Percentiles rank a stretch among this genome's conserved stretches.
These are phyloP conservation scores for Anarrhichthys ocellatus DNA, from an alignment of 2,113 vertebrate genomes.

Conservation along the genomic window DNA sequence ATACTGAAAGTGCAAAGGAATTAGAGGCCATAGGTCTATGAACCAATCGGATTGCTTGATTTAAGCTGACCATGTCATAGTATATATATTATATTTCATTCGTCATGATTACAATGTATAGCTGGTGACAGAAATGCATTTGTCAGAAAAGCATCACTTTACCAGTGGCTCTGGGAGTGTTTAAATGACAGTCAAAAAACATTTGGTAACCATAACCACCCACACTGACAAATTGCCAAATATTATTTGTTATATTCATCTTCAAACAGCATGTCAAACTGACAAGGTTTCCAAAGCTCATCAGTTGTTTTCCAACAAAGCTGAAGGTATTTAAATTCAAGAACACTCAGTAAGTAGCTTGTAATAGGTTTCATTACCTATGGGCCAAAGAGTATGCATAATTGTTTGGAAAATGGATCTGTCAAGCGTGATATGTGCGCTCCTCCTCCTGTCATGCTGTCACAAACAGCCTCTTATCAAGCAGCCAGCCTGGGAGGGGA, in stretches of 20 bases:
- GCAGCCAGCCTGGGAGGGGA: neutral
- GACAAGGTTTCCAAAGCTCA: neutral
- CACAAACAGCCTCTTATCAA: conserved; percentile 33
- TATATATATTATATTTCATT: no score
- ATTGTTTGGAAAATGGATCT: neutral
- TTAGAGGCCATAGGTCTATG: no score
- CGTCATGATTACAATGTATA: no score
- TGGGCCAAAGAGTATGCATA: neutral
- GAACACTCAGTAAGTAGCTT: conserved; percentile 4
- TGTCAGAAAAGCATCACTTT: no score
- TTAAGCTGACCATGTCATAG: no score
- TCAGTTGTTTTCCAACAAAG: neutral
- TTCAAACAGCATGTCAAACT: neutral
- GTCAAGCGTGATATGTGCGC: conserved; percentile 2
- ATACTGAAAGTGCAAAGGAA: no score
- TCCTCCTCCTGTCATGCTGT: conserved; percentile 19
- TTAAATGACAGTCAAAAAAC: no score
- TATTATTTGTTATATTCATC: neutral
- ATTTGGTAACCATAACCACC: no score
- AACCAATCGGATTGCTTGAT: no score
- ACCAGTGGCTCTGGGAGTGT: no score
- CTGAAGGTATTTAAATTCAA: conserved; percentile 1
- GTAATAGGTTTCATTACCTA: neutral
- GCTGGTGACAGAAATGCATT: no score
- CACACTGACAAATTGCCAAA: neutral